Percentiles rank a stretch among this genome's conserved stretches.
Evolutionary conservation across 92 coral and sea anemone genomes (phyloP).

Genomic region (Pocillopora grandis): DNA sequence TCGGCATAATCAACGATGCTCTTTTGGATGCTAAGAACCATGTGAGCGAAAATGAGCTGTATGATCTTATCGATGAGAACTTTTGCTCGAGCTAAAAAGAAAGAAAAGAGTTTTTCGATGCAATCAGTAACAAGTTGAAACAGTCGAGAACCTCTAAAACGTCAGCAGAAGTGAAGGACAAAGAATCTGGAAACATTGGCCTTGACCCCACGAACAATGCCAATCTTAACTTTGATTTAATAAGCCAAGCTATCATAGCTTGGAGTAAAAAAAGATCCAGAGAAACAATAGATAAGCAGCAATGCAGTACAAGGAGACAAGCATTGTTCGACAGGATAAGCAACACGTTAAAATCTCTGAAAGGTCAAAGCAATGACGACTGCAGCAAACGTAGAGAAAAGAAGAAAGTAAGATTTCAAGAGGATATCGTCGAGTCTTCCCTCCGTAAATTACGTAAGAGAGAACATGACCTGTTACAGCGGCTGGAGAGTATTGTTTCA

Average conservation of each 20-base stretch:
- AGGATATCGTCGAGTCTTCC: too few species aligned
- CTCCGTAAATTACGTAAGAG: too few species aligned
- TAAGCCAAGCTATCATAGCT: background rate
- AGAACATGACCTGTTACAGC: too few species aligned
- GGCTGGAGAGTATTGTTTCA: too few species aligned
- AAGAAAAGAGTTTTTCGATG: too few species aligned
- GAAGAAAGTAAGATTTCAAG: too few species aligned
- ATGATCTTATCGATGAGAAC: too few species aligned
- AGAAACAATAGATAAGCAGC: background rate
- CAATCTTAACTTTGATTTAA: background rate
- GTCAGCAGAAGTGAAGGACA: background rate
- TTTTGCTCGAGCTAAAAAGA: too few species aligned
- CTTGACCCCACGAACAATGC: background rate
- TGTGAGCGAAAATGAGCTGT: too few species aligned
- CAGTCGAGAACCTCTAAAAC: background rate
- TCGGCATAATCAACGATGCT: conserved; percentile 59
- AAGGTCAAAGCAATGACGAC: background rate
- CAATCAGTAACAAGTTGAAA: too few species aligned
- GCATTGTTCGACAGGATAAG: background rate
- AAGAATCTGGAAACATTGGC: background rate
- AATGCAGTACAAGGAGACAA: too few species aligned
- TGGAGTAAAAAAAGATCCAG: background rate
- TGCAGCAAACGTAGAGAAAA: background rate
- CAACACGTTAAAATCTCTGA: background rate
- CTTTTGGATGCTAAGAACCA: background rate